Evolutionary conservation across 2,888 invertebrate species (phyloP).

Genomic region (Helobdella robusta): DNA sequence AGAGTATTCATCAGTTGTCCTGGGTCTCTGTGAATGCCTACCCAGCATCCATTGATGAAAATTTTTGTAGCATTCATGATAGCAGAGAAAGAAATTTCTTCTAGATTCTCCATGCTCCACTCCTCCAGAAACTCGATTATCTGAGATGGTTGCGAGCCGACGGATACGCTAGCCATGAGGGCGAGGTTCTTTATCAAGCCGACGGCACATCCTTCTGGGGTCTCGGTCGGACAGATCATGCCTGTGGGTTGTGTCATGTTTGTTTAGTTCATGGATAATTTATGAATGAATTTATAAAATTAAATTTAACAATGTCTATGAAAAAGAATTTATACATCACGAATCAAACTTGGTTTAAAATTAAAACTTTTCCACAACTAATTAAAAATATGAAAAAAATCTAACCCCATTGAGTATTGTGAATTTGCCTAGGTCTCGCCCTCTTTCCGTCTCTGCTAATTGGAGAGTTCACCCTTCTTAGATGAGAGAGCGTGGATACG

Average conservation of each 20-base stretch:
- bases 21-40: conserved; percentile 96
- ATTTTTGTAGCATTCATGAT: conserved; percentile 98
- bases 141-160: conserved; percentile 96
- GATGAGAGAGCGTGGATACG: conserved; percentile 94
- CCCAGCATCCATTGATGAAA: conserved; percentile 99
- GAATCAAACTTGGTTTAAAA: background rate
- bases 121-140: conserved; percentile 99
- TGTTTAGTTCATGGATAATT: background rate
- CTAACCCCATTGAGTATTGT: conserved; percentile 99
- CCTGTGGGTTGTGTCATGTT: conserved; percentile 46
- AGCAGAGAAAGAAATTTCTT: conserved; percentile 97
- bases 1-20: conserved; percentile 97
- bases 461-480: conserved; percentile 93
- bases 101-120: conserved; percentile 99
- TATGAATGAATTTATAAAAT: too few relatives aligned
- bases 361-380: background rate
- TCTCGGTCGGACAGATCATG: conserved; percentile 99
- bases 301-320: too few relatives aligned
- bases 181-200: conserved; percentile 97
- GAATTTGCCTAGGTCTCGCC: conserved; percentile 94
- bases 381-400: too few relatives aligned
- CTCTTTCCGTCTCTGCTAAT: conserved; percentile 97
- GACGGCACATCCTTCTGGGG: conserved; percentile 71
- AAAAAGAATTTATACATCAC: background rate
- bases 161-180: conserved; percentile 98